Percentiles rank a stretch among this genome's conserved stretches.
Evolutionary conservation across 2,113 vertebrate species (phyloP).

Genomic region (Rhadina sibilatrix): DNA sequence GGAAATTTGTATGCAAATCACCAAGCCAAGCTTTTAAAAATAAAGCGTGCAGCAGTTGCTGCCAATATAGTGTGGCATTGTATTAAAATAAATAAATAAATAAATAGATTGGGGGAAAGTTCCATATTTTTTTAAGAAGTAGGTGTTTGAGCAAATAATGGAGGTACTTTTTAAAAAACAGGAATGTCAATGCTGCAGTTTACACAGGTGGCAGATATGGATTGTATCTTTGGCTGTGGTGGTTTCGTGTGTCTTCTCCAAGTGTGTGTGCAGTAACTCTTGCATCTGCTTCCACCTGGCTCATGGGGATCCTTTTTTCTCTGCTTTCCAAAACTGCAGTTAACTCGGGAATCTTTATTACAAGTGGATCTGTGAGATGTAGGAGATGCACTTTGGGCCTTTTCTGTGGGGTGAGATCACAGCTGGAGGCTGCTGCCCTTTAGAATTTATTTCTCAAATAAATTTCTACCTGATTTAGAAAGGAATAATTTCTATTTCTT

Average conservation of each 20-base stretch:
- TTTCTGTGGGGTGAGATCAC: conserved; percentile 48
- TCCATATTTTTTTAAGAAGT: conserved; percentile 76
- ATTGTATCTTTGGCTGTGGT: neutral
- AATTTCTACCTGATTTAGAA: too few relatives aligned
- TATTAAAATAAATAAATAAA: conserved; percentile 62
- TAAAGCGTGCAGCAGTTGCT: conserved; percentile 55
- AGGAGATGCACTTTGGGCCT: conserved; percentile 44
- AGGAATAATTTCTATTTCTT: too few relatives aligned
- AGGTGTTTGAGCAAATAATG: conserved; percentile 69
- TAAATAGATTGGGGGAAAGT: conserved; percentile 62
- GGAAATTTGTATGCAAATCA: conserved; percentile 67
- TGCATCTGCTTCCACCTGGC: conserved; percentile 51
- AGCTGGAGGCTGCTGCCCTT: conserved; percentile 22
- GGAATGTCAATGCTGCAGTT: conserved; percentile 70
- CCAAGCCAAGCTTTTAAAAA: conserved; percentile 67
- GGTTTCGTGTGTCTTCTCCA: conserved; percentile 53
- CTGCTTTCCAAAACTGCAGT: neutral
- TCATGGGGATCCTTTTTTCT: conserved; percentile 50
- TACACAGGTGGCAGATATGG: conserved; percentile 46
- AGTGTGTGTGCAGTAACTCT: conserved; percentile 44
- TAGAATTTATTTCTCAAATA: neutral
- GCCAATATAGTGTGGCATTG: conserved; percentile 71
- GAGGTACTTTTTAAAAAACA: conserved; percentile 73
- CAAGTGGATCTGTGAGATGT: neutral
- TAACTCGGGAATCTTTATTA: neutral